Evolutionary conservation across 1,140 invertebrate genomes (phyloP).

Genomic region (Theocolax elegans): DNA sequence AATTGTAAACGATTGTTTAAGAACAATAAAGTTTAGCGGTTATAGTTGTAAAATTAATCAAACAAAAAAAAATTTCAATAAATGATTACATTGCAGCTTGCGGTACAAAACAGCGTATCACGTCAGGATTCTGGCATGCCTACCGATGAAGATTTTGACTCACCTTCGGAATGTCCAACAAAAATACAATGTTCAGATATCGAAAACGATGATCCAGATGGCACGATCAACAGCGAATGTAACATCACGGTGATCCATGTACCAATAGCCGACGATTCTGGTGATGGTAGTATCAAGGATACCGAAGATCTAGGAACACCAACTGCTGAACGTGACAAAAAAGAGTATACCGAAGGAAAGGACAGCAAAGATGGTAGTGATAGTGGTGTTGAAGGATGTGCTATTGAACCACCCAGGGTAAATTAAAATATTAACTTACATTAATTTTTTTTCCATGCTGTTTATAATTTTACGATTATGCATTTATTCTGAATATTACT

Average conservation of each 20-base stretch:
- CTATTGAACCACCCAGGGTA: slow-evolving; percentile 62
- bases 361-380: slow-evolving; percentile 77
- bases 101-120: slow-evolving; percentile 48
- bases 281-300: not conserved
- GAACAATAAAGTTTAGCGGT: too few species aligned
- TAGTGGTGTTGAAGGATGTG: slow-evolving; percentile 80
- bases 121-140: slow-evolving; percentile 61
- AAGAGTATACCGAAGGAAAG: slow-evolving; percentile 57
- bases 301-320: slow-evolving; percentile 13
- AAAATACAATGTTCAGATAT: not conserved
- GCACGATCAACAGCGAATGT: slow-evolving; percentile 58
- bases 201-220: slow-evolving; percentile 17
- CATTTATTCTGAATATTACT: too few species aligned
- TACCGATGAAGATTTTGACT: slow-evolving; percentile 53
- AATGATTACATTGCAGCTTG: too few species aligned
- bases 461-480: too few species aligned
- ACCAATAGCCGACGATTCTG: not conserved
- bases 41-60: too few species aligned
- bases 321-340: slow-evolving; percentile 44
- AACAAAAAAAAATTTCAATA: too few species aligned
- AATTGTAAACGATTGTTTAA: too few species aligned
- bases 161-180: slow-evolving; percentile 45
- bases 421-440: too few species aligned
- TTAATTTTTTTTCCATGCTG: too few species aligned
- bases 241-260: slow-evolving; percentile 62